phyloP scores from a whole-genome alignment of 2,797 vertebrate species.

The Notolepis coatsorum region DNA sequence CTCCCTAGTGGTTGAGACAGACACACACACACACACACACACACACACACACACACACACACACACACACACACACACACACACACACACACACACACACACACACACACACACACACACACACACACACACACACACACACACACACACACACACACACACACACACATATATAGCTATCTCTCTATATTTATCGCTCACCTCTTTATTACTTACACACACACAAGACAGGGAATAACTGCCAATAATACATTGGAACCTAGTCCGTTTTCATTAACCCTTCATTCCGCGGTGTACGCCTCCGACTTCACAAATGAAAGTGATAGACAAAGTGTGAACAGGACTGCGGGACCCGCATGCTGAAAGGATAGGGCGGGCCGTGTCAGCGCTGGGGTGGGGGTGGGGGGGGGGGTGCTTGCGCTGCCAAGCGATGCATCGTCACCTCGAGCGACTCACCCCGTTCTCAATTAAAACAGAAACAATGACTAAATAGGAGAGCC shows the following conservation, averaged over 20 bases:
- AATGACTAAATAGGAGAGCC: conserved; percentile 66
- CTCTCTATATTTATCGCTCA: no score
- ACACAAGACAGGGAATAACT: conserved; percentile 25
- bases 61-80: no score
- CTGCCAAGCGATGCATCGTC: conserved; percentile 48
- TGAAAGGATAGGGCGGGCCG: conserved; percentile 42
- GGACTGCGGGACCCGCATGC: conserved; percentile 6
- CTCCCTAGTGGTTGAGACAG: conserved; percentile 17
- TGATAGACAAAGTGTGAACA: conserved; percentile 26
- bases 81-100: not conserved
- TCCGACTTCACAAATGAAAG: conserved; percentile 22
- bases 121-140: not conserved
- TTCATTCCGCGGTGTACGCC: not conserved
- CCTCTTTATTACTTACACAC: no score
- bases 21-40: not conserved
- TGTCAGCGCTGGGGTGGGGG: conserved; percentile 35
- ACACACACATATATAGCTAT: not conserved
- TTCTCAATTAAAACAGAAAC: conserved; percentile 67
- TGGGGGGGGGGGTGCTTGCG: conserved; percentile 28
- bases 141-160: no score
- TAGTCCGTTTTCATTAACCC: conserved; percentile 27
- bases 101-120: not conserved
- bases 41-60: not conserved
- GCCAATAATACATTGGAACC: conserved; percentile 41
- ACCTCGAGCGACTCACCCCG: conserved; percentile 48